Conservation (phyloP, 2,888 invertebrate species). For the Drosophila neotestacea region DNA sequence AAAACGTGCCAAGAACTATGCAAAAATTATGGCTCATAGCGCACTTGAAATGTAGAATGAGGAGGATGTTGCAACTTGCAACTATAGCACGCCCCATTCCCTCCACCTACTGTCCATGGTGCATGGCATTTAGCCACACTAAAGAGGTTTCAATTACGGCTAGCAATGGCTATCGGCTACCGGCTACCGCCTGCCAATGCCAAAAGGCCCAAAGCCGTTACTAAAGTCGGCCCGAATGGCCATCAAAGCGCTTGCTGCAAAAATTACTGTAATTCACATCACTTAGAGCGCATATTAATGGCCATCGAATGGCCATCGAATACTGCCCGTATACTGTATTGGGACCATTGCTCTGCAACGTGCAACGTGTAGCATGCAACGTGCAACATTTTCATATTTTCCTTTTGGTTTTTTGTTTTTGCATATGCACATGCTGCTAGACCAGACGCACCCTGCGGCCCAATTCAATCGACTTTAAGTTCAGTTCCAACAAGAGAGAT, state of each 20-base stretch:
- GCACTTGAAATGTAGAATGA: constrained; percentile 56
- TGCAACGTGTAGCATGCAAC: constrained; percentile 11
- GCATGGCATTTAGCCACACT: constrained; percentile 78
- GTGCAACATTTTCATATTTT: constrained; percentile 20
- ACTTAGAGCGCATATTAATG: constrained; percentile 84
- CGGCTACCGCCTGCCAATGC: constrained; percentile 50
- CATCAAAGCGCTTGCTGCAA: constrained; percentile 70
- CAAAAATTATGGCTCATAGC: constrained; percentile 77
- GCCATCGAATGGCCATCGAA: constrained; percentile 72
- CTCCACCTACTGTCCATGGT: constrained; percentile 19
- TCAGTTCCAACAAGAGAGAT: constrained; percentile 43
- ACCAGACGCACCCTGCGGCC: constrained; percentile 50
- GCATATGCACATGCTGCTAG: constrained; percentile 36
- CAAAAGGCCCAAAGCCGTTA: constrained; percentile 51
- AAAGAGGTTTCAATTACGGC: constrained; percentile 79
- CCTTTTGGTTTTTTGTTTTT: constrained; percentile 14
- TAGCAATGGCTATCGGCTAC: constrained; percentile 58
- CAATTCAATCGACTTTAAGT: constrained; percentile 58
- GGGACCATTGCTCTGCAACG: constrained; percentile 33
- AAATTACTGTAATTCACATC: constrained; percentile 84
- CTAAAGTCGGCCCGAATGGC: constrained; percentile 42
- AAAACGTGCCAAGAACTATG: constrained; percentile 80
- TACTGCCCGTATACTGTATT: constrained; percentile 21
- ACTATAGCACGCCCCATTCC: neutral
- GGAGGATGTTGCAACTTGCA: constrained; percentile 47